Evolutionary conservation across 2,113 vertebrate species (phyloP), one percentile per base, ranked within the genome.

Genomic region (Zingel zingel): DNA sequence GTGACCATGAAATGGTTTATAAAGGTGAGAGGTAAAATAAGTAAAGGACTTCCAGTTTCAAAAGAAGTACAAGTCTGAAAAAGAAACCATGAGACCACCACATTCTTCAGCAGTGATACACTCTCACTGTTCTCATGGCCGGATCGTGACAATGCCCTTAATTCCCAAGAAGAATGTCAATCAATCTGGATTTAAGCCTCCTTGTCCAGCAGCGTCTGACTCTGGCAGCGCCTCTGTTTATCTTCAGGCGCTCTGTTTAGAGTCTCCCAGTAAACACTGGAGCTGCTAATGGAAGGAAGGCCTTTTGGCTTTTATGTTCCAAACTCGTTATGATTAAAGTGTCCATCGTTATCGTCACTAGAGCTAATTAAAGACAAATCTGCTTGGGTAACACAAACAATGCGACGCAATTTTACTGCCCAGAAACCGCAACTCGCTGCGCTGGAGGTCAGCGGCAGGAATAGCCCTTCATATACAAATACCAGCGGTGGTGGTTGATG

Each of bases 201-300:
- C 82, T 74, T 77, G 90, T 92, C 87, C 89, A 72, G 30, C 86
- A 82, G 84, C 61, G 54, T 72, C 88, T 84, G 91, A 76, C 86
- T 90, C 90, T 90, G 89, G 84, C 88, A 83, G 72, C 74, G 67
- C 65, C 82, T 83, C 69, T 94, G 94, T 94, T 95, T 94, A 94
- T 94, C 91, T 88, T 90, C 64, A 79, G 70, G 57, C 84, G 58
- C 83, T 93, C 84, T 94, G 93, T 94, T 94, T 94, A 92, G 86
- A 94, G 77, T 91, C 79, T 71, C 78, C 79, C 89, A 88, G 90
- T 93, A 95, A 95, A 95, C 93, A 94, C 75, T 88, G 85, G 79
- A 77, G 81, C 90, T 91, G 86, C 89, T 94, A 93, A 94, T 94
- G 92, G 92, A 95, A 87, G 91, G 80, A 84, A 85, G 63, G 89